Conservation (phyloP, 1,140 invertebrate genomes). For the Drosophila setifemur region DNA sequence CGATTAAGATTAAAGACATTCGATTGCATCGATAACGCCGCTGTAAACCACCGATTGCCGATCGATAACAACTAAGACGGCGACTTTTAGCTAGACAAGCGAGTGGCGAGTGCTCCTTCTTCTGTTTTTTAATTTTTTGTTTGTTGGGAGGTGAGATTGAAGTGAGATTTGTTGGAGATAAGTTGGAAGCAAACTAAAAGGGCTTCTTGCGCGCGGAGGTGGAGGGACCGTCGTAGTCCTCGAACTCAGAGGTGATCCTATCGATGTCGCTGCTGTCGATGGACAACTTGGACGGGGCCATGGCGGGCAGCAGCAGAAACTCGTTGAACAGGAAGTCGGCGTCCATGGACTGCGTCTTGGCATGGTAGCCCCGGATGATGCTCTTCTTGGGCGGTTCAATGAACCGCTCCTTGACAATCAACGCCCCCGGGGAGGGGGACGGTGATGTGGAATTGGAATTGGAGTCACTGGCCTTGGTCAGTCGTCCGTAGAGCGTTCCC, state of each 20-base stretch:
- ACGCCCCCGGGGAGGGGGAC: slow-evolving; percentile 71
- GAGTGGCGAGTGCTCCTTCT: no score
- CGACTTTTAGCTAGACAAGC: neutral
- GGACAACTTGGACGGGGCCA: slow-evolving; percentile 25
- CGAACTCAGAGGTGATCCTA: neutral
- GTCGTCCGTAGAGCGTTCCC: slow-evolving; percentile 2
- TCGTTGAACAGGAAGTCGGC: slow-evolving; percentile 77
- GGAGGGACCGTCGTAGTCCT: neutral
- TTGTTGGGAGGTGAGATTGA: no score
- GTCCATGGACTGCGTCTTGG: slow-evolving; percentile 81
- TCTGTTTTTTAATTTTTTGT: no score
- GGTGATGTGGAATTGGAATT: slow-evolving; percentile 7
- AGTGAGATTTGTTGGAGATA: no score
- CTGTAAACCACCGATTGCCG: neutral
- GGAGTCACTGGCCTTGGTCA: slow-evolving; percentile 15
- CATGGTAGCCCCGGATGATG: slow-evolving; percentile 83
- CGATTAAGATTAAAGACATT: slow-evolving; percentile 20
- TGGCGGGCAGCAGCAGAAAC: slow-evolving; percentile 66
- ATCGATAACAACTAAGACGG: neutral
- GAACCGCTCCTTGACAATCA: slow-evolving; percentile 83
- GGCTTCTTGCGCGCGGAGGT: neutral
- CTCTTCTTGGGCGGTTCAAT: slow-evolving; percentile 83
- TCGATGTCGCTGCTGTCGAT: slow-evolving; percentile 31
- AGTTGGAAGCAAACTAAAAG: no score
- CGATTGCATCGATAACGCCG: no score